Evolutionary conservation across 2,113 vertebrate genomes (phyloP).

Genomic region (Rhynchopsitta pachyrhyncha): DNA sequence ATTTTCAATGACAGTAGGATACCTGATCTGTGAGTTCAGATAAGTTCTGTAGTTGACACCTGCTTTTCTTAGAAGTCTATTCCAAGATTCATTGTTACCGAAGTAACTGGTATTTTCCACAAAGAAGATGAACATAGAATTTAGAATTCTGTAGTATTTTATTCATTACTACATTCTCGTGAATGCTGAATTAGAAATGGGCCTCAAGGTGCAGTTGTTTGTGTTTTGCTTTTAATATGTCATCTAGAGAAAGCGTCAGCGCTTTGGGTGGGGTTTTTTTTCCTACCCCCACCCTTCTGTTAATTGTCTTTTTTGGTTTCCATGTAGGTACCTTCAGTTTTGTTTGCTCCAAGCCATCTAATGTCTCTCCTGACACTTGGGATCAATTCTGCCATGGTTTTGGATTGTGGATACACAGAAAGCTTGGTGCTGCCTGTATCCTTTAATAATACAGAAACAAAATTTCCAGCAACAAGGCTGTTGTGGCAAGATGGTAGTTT

Average conservation of each 20-base stretch:
- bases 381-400: slow-evolving; percentile 93
- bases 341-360: slow-evolving; percentile 95
- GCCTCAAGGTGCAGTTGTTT: background rate
- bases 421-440: slow-evolving; percentile 96
- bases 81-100: background rate
- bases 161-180: background rate
- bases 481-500: background rate
- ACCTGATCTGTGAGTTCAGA: background rate
- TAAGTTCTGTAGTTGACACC: background rate
- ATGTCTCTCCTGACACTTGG: slow-evolving; percentile 96
- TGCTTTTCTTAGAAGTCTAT: background rate
- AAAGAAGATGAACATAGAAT: background rate
- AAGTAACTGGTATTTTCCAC: background rate
- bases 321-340: slow-evolving; percentile 90
- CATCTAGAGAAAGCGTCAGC: background rate
- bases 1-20: background rate
- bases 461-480: background rate
- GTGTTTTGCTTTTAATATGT: background rate
- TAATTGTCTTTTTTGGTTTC: background rate
- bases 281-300: background rate
- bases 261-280: background rate
- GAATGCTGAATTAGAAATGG: background rate
- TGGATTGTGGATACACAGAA: slow-evolving; percentile 95
- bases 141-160: background rate
- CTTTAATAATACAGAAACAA: slow-evolving; percentile 47